phyloP scores from a whole-genome alignment of 2,797 vertebrate genomes.

The Artibeus lituratus region DNA sequence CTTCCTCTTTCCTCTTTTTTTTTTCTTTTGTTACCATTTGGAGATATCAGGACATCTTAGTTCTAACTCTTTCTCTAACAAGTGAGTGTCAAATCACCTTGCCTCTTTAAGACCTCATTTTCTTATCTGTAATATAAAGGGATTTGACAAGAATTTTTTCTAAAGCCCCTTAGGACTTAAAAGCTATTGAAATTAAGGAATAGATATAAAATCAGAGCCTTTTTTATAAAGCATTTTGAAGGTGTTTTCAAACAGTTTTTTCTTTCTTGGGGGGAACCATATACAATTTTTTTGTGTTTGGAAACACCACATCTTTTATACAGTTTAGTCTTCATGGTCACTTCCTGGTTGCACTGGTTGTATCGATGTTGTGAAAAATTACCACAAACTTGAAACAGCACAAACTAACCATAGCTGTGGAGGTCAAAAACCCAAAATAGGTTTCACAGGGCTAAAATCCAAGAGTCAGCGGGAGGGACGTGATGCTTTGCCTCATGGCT shows the following conservation, averaged over 20 bases:
- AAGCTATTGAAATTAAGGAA: neutral
- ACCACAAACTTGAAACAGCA: neutral
- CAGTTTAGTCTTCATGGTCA: neutral
- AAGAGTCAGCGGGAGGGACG: accelerated
- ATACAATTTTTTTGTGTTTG: neutral
- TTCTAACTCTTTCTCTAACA: neutral
- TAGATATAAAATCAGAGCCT: neutral
- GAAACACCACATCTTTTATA: neutral
- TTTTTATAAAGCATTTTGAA: neutral
- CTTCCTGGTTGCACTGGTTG: neutral
- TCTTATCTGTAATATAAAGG: neutral
- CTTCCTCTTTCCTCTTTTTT: neutral
- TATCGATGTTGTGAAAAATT: neutral
- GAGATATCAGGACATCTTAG: neutral
- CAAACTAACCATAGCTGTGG: neutral
- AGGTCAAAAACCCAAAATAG: neutral
- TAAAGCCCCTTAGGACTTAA: neutral
- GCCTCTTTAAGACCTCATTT: neutral
- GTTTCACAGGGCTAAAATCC: neutral
- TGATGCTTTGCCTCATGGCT: neutral
- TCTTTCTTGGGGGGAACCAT: neutral
- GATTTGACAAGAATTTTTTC: neutral
- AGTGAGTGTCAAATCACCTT: neutral
- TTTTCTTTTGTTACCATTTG: neutral
- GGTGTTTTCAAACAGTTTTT: neutral